phyloP scores from a whole-genome alignment of 2,888 invertebrate genomes.

The Lumbricus terrestris region DNA sequence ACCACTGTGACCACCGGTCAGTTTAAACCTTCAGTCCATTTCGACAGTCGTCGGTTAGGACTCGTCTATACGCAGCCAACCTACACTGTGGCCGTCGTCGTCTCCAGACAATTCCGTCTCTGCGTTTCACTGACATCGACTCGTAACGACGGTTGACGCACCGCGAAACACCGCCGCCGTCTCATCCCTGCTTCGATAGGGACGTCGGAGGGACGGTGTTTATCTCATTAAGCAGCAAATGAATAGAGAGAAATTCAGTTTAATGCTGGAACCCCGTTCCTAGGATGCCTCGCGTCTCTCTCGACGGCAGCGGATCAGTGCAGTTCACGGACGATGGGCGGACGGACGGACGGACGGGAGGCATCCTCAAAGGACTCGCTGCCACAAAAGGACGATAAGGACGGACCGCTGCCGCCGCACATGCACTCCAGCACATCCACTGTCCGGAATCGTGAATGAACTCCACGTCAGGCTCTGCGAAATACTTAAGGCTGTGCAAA shows the following conservation, averaged over 20 bases:
- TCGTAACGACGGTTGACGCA: background rate
- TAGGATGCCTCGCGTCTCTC: background rate
- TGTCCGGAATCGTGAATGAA: background rate
- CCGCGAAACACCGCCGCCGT: background rate
- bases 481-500: background rate
- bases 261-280: background rate
- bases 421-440: background rate
- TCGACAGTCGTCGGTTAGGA: background rate
- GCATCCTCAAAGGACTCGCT: background rate
- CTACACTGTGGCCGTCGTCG: background rate
- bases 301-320: background rate
- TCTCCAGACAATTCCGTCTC: background rate
- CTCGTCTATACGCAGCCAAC: background rate
- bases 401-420: background rate
- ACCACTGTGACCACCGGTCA: background rate
- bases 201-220: background rate
- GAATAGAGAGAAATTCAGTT: slow-evolving; percentile 8
- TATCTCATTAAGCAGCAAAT: slow-evolving; percentile 9
- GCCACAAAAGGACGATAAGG: background rate
- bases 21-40: background rate
- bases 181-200: background rate
- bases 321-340: background rate
- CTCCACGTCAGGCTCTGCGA: background rate
- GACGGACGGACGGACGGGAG: no score
- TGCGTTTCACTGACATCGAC: background rate